These are phyloP conservation scores for Cryptops parisi DNA, from an alignment of 2,888 invertebrate species.

Conservation along the genomic window DNA sequence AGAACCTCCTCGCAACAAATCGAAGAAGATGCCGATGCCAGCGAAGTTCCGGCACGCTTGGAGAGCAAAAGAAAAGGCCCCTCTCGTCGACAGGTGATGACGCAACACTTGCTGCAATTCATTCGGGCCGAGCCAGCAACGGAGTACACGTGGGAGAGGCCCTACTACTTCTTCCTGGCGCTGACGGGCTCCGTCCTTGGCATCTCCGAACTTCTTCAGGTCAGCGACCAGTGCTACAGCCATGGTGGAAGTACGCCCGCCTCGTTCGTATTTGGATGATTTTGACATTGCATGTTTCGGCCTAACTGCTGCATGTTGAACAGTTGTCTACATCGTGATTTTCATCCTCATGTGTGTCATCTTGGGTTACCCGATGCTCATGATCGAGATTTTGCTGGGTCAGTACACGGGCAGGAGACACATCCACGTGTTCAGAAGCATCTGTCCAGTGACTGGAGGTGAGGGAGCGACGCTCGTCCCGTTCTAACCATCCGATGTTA, in stretches of 20 bases:
- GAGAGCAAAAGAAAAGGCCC: no score
- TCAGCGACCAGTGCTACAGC: not conserved
- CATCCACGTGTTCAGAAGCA: not conserved
- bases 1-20: no score
- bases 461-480: no score
- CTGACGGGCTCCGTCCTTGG: not conserved
- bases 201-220: not conserved
- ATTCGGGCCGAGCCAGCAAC: no score
- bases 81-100: no score
- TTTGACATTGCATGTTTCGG: not conserved
- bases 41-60: no score
- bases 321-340: not conserved
- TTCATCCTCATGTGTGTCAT: not conserved
- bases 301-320: no score
- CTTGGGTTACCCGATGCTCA: not conserved
- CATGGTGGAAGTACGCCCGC: not conserved
- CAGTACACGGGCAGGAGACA: not conserved
- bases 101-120: no score
- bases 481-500: no score
- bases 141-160: not conserved
- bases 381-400: not conserved
- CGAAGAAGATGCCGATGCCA: no score
- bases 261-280: not conserved
- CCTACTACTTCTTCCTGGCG: not conserved
- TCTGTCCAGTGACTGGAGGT: not conserved